A percentile compares a stretch with the other conserved stretches of the same genome.
Conservation (phyloP, 2,888 invertebrate genomes). For the Idaea straminata region DNA sequence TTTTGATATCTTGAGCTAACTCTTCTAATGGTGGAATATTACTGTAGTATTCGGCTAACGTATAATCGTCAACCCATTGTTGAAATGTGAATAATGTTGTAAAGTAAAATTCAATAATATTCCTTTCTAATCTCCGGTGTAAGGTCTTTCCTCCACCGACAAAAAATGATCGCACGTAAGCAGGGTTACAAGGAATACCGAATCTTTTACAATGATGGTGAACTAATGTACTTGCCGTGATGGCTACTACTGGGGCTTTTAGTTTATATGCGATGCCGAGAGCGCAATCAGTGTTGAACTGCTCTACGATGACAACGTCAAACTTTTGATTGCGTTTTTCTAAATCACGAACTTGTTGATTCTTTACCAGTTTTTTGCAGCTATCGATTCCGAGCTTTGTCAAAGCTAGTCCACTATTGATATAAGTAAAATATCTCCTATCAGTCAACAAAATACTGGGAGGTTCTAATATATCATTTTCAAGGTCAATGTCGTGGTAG, state of each 20-base stretch:
- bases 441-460: constrained; percentile 36
- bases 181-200: constrained; percentile 79
- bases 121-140: constrained; percentile 58
- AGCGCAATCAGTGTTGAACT: constrained; percentile 86
- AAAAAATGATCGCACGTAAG: constrained; percentile 78
- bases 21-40: constrained; percentile 77
- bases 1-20: constrained; percentile 76
- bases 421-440: constrained; percentile 42
- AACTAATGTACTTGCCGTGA: constrained; percentile 81
- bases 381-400: constrained; percentile 41
- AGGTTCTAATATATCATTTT: constrained; percentile 21
- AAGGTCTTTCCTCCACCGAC: constrained; percentile 64
- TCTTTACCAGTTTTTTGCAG: constrained; percentile 59
- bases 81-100: constrained; percentile 45
- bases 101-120: constrained; percentile 52
- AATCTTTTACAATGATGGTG: constrained; percentile 81
- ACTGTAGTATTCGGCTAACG: constrained; percentile 65
- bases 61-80: constrained; percentile 52
- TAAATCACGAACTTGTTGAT: constrained; percentile 56
- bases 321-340: constrained; percentile 72
- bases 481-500: constrained; percentile 77
- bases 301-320: constrained; percentile 85
- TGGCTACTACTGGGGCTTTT: constrained; percentile 80
- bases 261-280: constrained; percentile 83
- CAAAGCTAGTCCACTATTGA: constrained; percentile 37